Evolutionary conservation across 1,140 invertebrate species (phyloP).

Genomic region (Paraescarpia echinospica): DNA sequence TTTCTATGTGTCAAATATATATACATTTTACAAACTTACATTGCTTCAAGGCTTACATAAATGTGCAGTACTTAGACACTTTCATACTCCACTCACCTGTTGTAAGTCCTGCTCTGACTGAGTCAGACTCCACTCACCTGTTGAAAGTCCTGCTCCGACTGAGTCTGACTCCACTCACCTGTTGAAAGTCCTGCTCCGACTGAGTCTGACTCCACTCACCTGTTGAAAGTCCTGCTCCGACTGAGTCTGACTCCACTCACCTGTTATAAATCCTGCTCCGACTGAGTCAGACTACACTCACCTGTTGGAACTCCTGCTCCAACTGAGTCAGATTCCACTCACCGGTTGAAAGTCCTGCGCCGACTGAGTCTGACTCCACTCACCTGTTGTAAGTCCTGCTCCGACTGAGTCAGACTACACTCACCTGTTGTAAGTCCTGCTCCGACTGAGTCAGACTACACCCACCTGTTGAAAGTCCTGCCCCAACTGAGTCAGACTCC

Average conservation of each 20-base stretch:
- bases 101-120: background rate
- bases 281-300: background rate
- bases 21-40: too few relatives aligned
- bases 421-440: background rate
- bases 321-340: background rate
- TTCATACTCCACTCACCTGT: background rate
- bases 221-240: background rate
- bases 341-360: background rate
- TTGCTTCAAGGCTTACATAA: too few relatives aligned
- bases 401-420: constrained; percentile 5
- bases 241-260: too few relatives aligned
- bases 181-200: background rate
- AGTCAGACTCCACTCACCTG: background rate
- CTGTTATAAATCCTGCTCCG: background rate
- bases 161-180: background rate
- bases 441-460: background rate
- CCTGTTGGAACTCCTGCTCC: background rate
- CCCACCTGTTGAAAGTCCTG: background rate
- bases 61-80: background rate
- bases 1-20: too few relatives aligned
- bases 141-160: background rate
- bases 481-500: background rate
- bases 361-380: background rate
- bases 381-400: background rate
- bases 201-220: background rate